phyloP scores from a whole-genome alignment of 2,113 vertebrate species.

The Vulpes ferrilata region DNA sequence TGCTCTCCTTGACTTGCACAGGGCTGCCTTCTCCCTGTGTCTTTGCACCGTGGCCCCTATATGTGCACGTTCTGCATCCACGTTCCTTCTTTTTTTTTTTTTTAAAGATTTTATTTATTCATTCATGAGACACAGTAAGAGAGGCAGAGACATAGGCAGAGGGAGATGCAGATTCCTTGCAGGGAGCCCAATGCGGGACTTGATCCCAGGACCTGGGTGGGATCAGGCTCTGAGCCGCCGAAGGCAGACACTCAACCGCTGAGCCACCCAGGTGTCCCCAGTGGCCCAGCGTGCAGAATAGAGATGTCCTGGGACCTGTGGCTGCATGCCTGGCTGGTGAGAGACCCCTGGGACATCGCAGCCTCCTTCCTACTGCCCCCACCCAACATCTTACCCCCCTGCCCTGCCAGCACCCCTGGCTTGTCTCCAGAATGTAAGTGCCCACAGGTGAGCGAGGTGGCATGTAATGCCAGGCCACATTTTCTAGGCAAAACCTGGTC shows the following conservation, averaged over 20 bases:
- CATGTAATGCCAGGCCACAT: rapidly evolving
- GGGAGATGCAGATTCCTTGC: too few relatives aligned
- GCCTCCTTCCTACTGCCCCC: too few relatives aligned
- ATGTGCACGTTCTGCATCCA: background rate
- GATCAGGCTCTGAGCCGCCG: too few relatives aligned
- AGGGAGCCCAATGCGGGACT: too few relatives aligned
- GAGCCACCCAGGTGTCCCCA: too few relatives aligned
- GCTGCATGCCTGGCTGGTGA: background rate
- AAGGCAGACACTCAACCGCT: too few relatives aligned
- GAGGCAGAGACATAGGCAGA: too few relatives aligned
- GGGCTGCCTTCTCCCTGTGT: background rate
- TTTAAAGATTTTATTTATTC: too few relatives aligned
- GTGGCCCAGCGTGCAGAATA: rapidly evolving
- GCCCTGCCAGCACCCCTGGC: rapidly evolving
- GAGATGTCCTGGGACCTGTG: background rate
- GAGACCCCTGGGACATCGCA: rapidly evolving
- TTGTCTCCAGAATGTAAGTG: rapidly evolving
- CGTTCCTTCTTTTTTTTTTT: too few relatives aligned
- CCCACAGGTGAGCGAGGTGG: background rate
- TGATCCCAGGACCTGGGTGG: too few relatives aligned
- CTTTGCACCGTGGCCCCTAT: rapidly evolving
- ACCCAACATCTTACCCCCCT: rapidly evolving
- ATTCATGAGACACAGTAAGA: too few relatives aligned
- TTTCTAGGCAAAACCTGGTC: background rate
- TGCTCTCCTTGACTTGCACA: background rate